These are phyloP conservation scores for Oscheius sp. DNA, from an alignment of 2,888 invertebrate species.

Conservation along the genomic window DNA sequence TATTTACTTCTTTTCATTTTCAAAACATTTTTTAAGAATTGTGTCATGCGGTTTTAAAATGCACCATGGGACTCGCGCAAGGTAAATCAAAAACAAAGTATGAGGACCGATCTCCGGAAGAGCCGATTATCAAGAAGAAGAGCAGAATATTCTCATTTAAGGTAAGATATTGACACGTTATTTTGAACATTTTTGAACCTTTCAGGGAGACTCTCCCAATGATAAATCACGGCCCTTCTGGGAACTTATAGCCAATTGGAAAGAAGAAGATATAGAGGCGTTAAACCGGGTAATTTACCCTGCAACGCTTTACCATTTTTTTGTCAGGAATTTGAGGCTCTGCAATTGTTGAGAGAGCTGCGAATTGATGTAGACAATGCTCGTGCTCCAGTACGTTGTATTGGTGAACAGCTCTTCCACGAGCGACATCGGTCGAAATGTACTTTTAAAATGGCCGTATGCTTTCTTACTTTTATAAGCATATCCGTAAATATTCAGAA, in stretches of 20 bases:
- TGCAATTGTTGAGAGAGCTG: conserved; percentile 10
- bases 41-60: neutral
- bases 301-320: neutral
- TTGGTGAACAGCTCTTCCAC: conserved; percentile 29
- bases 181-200: neutral
- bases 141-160: conserved; percentile 43
- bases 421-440: conserved; percentile 12
- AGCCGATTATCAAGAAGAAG: conserved; percentile 11
- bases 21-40: neutral
- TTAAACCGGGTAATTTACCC: conserved; percentile 27
- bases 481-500: conserved; percentile 15
- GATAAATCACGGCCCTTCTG: conserved; percentile 40
- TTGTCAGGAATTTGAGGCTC: conserved; percentile 31
- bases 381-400: conserved; percentile 6
- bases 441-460: neutral
- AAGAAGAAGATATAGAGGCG: conserved; percentile 40
- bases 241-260: conserved; percentile 55
- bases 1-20: conserved; percentile 1
- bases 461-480: neutral
- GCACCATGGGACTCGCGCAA: conserved; percentile 10
- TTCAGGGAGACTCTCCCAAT: conserved; percentile 36
- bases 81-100: conserved; percentile 10
- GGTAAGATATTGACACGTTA: conserved; percentile 27
- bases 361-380: conserved; percentile 23
- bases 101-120: conserved; percentile 14